These are phyloP conservation scores for Dasyornis broadbenti DNA, from an alignment of 2,113 vertebrate species.

Conservation along the genomic window DNA sequence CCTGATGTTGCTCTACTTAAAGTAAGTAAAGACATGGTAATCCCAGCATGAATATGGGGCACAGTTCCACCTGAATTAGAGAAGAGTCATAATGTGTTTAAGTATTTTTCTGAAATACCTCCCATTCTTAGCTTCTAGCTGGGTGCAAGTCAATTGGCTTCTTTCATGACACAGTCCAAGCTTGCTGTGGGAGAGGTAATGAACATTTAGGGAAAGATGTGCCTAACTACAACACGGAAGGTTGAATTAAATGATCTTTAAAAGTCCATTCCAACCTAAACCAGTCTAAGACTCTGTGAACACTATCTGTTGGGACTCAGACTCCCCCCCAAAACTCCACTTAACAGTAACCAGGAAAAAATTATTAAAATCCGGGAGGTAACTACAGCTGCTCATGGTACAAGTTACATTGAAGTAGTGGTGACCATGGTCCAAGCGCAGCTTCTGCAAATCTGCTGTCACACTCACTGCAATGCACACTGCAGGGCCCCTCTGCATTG, in stretches of 20 bases:
- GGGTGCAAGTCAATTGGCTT: neutral
- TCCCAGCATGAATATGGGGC: neutral
- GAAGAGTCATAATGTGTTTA: neutral
- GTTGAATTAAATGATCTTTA: neutral
- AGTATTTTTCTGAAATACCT: neutral
- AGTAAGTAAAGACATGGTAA: neutral
- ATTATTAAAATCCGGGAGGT: neutral
- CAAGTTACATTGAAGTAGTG: neutral
- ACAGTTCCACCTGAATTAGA: neutral
- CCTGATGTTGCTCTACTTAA: neutral
- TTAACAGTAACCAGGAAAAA: neutral
- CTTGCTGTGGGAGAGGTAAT: neutral
- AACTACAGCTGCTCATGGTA: neutral
- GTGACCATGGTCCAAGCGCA: neutral
- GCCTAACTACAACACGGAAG: neutral
- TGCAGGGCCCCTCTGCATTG: neutral
- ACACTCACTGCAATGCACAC: fast-evolving
- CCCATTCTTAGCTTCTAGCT: neutral
- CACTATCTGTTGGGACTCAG: fast-evolving
- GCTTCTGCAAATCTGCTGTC: neutral
- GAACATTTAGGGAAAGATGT: neutral
- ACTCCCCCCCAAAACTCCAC: neutral
- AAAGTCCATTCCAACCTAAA: neutral
- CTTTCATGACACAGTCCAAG: neutral
- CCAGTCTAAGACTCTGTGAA: neutral